These are phyloP conservation scores for Junonia oenone DNA, from an alignment of 2,888 invertebrate genomes.

Conservation along the genomic window DNA sequence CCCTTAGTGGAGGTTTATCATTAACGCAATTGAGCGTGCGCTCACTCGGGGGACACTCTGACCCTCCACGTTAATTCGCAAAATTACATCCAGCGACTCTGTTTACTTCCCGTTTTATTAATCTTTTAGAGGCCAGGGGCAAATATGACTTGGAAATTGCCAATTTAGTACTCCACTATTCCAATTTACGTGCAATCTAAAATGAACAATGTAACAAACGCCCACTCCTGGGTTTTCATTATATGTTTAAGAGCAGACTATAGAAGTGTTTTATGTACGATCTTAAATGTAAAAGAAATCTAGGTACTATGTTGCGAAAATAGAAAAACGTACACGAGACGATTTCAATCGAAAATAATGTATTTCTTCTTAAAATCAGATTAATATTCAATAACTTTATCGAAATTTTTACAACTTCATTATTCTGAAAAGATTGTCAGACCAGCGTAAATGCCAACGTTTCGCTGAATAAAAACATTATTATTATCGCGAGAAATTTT, in stretches of 20 bases:
- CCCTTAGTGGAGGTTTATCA: conserved; percentile 32
- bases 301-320: not conserved
- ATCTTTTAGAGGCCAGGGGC: conserved; percentile 34
- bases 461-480: not conserved
- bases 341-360: not conserved
- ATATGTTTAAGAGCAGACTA: not conserved
- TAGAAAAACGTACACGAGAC: not conserved
- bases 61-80: conserved; percentile 42
- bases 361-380: not conserved
- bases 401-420: not conserved
- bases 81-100: conserved; percentile 45
- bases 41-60: conserved; percentile 36
- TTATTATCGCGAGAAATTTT: not conserved
- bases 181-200: conserved; percentile 25
- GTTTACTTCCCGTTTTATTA: conserved; percentile 41
- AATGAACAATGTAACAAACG: conserved; percentile 8
- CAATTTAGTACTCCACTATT: conserved; percentile 30
- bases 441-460: not conserved
- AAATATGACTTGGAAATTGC: conserved; percentile 30
- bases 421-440: not conserved
- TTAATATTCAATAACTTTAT: not conserved
- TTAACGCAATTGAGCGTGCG: conserved; percentile 37
- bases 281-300: too few relatives aligned
- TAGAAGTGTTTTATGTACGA: too few relatives aligned
- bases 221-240: not conserved